These are phyloP conservation scores for Drosophila sturtevanti DNA, from an alignment of 1,140 invertebrate genomes.

Conservation along the genomic window DNA sequence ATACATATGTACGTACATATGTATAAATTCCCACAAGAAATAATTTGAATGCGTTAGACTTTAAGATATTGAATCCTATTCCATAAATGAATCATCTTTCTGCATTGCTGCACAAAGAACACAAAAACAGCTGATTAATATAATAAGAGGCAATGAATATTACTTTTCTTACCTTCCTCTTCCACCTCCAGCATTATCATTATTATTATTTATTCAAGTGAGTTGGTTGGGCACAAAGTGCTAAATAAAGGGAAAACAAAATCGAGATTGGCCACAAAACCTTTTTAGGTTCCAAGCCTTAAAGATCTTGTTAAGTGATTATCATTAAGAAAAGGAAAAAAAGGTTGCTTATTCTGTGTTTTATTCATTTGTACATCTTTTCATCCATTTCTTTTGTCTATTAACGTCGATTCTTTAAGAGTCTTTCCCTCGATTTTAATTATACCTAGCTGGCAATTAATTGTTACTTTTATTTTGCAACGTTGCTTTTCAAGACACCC, in stretches of 20 bases:
- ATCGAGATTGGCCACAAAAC: slow-evolving; percentile 20
- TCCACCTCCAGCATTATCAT: background rate
- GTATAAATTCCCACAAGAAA: too few relatives aligned
- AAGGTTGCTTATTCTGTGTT: background rate
- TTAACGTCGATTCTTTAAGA: slow-evolving; percentile 32
- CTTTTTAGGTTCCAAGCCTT: slow-evolving; percentile 16
- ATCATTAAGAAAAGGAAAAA: background rate
- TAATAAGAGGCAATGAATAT: background rate
- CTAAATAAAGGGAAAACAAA: background rate
- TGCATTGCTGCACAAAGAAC: background rate
- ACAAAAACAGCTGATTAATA: slow-evolving; percentile 25
- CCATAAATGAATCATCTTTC: background rate
- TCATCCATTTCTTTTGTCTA: slow-evolving; percentile 17
- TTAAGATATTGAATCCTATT: too few relatives aligned
- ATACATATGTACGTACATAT: too few relatives aligned
- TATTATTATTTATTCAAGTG: slow-evolving; percentile 21
- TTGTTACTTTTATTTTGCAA: slow-evolving; percentile 50
- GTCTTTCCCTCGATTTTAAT: slow-evolving; percentile 73
- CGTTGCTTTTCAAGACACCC: slow-evolving; percentile 27
- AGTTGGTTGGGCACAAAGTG: background rate
- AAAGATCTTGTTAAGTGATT: slow-evolving; percentile 46
- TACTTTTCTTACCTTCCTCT: background rate
- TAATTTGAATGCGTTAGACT: background rate
- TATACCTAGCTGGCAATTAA: slow-evolving; percentile 75
- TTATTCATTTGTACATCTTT: background rate